Evolutionary conservation across 2,113 vertebrate genomes (phyloP), one percentile per base, ranked within the genome.

Genomic region (Stegastes partitus): DNA sequence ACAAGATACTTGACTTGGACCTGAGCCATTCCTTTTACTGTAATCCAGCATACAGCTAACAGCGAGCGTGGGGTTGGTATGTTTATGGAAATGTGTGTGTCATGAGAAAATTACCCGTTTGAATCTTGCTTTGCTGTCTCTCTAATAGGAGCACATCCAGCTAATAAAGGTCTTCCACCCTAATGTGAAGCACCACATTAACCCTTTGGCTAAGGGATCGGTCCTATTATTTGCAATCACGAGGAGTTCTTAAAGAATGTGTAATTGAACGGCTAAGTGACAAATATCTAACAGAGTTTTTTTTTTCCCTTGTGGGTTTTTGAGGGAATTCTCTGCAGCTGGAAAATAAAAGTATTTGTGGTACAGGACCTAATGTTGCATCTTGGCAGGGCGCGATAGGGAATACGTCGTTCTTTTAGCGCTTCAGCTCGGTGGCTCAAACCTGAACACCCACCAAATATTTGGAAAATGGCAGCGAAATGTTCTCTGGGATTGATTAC

Each of bases 281-380:
- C 56, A 79, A 68, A 78, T 45, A 54, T 56, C 4, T 37, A 6
- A 28, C 37, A 54, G 51, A 6, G 25, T 61, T 57, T 68, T 53
- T 67, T 64, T 57, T 68, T 53, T 67, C n/a, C 62, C 62, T 19
- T 23, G 53, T 54, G 57, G 70, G 70, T 45, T 68, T 28, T 8
- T 49, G 58, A 61, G 50, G 69, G 58, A 83, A 77, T 55, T 81
- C 53, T 76, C 54, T 57, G 15, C 67, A 64, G 63, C 68, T 79
- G 74, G 80, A 82, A 82, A 87, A 82, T 77, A 50, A 72, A 62
- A 79, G 66, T 37, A 70, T 73, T 76, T 74, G 68, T 58, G 74
- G 66, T 54, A 22, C 19, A 54, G 68, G 67, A 64, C 55, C 57
- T 57, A 76, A 68, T 55, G 70, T 34, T 57, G 57, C 5, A 57